Base-by-base conservation (phyloP, 2,113 vertebrate genomes). In the Nibea coibor region DNA sequence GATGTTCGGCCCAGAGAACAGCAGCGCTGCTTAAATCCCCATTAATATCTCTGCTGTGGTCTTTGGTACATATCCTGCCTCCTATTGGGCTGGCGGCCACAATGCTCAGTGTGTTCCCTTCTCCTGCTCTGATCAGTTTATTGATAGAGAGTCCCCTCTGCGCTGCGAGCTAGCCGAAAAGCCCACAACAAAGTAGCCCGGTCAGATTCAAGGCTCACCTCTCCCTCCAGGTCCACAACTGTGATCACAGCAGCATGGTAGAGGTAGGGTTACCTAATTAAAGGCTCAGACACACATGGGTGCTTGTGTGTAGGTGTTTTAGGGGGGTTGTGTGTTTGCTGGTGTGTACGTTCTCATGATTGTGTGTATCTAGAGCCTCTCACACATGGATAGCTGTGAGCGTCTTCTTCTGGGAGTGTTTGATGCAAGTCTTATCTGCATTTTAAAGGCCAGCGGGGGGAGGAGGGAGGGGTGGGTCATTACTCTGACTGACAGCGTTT, bases 401-500 rank as follows among this genome's bases (percentile, higher is more conserved):
- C n/a, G 28, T 83, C 85, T 83, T 88, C 78, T 81, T 59, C 22
- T 48, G 69, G 63, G 65, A 72, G 76, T 73, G 82, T 89, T 90
- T 92, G 89, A 89, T 91, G 81, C 80, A 5, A 63, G 59, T 77
- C 86, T 82, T 91, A 91, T 94, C 90, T 92, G 90, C 92, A 93
- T 93, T 93, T 90, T 87, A 93, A 93, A 90, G 85, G 88, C 80
- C 89, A 87, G 76, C 75, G 10, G 28, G 61, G 73, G 87, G 81
- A 53, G 75, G 78, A 54, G 67, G 87, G 72, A 50, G 78, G 84
- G 69, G 78, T 20, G 3, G 75, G 83, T 77, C 89, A 91, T 94
- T 93, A 93, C 84, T 89, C 80, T 92, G 89, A 93, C 81, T 88
- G 94, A 90, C 92, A 88, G 93, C 87, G 54, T 93, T 94, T 94